Evolutionary conservation across 1,140 invertebrate species (phyloP), one percentile per base, ranked within the genome.

Genomic region (Leguminivora glycinivorella): DNA sequence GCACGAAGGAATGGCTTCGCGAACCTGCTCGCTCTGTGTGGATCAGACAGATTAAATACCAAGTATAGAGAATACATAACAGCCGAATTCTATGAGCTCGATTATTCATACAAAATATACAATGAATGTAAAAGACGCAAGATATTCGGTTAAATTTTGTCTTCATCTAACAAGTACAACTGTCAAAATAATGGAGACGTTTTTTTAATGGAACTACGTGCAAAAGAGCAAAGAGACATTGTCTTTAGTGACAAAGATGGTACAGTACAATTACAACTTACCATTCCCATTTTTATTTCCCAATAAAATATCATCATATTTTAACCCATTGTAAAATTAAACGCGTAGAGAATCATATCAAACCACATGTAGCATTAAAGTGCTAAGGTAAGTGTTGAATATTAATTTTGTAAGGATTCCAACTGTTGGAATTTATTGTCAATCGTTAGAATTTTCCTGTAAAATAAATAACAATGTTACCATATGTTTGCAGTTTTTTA

Each of bases 381-480:
- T 75, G 76, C 78, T 87, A 90, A 90, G 83, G 73, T 90, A 91
- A 89, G 85, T 87, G 87, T 89, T 91, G 83, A 89, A 63, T 80
- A 84, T 87, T 90, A 83, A 84, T 88, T 89, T 89, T 87, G 74
- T 85, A 88, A 89, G 80, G 73, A 82, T 87, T 88, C 85, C 85
- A 78, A 31, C 80, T 75, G 79, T 84, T 79, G 83, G 82, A 83
- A 85, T 87, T 83, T 87, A 89, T 88, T 85, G 88, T 91, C 85
- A 89, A 89, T 85, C 87, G 86, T 91, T 91, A 91, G 89, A 83
- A 82, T 80, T 83, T 87, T 89, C 87, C 84, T 88, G 86, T 91
- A 89, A 91, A 89, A 81, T 88, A 88, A 90, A 88, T 89, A 84
- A 88, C 84, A 89, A 89, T 89, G 88, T 90, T 89, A 91, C 87